Evolutionary conservation across 2,888 invertebrate species (phyloP), one percentile per base, ranked within the genome.

Genomic region (Diarsia mendica): DNA sequence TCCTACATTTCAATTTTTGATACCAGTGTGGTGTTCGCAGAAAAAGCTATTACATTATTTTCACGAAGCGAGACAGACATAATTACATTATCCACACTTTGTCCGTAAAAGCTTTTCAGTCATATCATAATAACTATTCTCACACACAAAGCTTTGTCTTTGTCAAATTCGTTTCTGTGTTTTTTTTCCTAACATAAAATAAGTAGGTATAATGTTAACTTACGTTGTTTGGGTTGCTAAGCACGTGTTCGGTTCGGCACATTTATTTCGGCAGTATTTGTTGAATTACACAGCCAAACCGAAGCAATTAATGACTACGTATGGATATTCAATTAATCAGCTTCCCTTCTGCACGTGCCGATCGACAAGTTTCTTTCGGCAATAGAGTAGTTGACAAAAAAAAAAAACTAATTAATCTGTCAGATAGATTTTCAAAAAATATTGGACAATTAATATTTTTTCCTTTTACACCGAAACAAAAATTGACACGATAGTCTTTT

Each of bases 91-190:
- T 66, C 53, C 58, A 6, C 23, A 63, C 23, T 68, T 82, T 68
- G 58, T 51, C 68, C 23, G 60, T 65, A 77, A 82, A 82, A 79
- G 78, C 70, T 79, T 66, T 65, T 18, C 23, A 33, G 48, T 51
- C 8, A 58, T 44, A 60, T 33, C 10, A 33, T 58, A 60, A 67
- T 60, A 79, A 71, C 60, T 83, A 67, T 67, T 65, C 23, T 9
- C 51, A 13, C 15, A 61, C 28, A 83, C 44, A 80, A 65, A 44
- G 58, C 67, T 83, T 67, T 83, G 58, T 23, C 18, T 68, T 2
- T 51, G 28, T 48, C n/a, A 23, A 46, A 58, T 28, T 60, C 0
- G 49, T 60, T 53, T 44, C 11, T 53, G 13, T 1, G 2, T 33
- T 66, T 4, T 67, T 66, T 67, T 71, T 0, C 13, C 8, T 13